Evolutionary conservation across 2,888 invertebrate species (phyloP).

Genomic region (Leptarthrus brevirostris): DNA sequence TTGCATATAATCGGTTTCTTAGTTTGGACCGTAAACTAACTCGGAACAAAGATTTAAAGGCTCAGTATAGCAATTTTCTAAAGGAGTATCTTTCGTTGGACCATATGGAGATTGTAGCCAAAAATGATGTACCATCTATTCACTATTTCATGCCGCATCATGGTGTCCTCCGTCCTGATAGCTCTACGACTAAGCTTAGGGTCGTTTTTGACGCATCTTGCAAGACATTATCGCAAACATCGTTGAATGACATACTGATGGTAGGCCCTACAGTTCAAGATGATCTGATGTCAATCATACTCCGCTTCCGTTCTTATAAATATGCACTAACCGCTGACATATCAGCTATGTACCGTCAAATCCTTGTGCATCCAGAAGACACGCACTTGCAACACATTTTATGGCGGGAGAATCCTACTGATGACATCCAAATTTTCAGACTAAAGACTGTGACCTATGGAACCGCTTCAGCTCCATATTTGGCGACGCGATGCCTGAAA

Average conservation of each 20-base stretch:
- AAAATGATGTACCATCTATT: not conserved
- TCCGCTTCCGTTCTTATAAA: constrained; percentile 39
- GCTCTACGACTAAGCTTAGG: not conserved
- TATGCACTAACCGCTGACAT: constrained; percentile 56
- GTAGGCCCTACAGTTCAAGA: too few relatives aligned
- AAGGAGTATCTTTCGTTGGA: too few relatives aligned
- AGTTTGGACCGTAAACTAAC: too few relatives aligned
- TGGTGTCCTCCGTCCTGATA: not conserved
- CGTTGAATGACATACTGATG: too few relatives aligned
- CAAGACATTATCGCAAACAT: too few relatives aligned
- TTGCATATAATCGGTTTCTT: too few relatives aligned
- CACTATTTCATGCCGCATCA: constrained; percentile 1
- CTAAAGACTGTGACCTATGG: constrained; percentile 51
- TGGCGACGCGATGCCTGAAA: not conserved
- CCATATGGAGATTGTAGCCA: too few relatives aligned
- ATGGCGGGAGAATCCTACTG: not conserved
- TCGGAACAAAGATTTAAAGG: too few relatives aligned
- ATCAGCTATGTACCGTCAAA: constrained; percentile 50
- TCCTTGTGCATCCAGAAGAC: constrained; percentile 4
- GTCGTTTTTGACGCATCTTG: too few relatives aligned
- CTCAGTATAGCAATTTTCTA: too few relatives aligned
- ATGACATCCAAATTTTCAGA: constrained; percentile 63
- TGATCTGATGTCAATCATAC: too few relatives aligned
- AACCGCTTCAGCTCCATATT: constrained; percentile 25
- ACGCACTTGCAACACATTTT: constrained; percentile 10